phyloP scores from a whole-genome alignment of 2,797 vertebrate genomes.

The Pyrocephalus nanus region DNA sequence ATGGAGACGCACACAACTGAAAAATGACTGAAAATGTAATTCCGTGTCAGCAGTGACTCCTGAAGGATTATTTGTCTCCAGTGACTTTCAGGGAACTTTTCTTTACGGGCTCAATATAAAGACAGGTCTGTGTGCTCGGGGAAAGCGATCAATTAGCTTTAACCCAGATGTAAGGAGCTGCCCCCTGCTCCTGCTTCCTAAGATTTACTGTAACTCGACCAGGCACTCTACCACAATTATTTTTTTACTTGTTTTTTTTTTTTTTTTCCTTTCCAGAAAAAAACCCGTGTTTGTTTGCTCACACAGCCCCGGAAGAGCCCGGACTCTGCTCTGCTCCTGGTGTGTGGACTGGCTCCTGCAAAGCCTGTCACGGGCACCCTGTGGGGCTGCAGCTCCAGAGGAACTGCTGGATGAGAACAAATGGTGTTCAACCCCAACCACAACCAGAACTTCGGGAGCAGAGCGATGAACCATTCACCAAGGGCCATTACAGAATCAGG shows the following conservation, averaged over 20 bases:
- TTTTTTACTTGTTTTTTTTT: neutral
- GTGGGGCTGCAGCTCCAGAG: neutral
- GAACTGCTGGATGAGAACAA: neutral
- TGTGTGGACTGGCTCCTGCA: neutral
- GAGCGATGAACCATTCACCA: neutral
- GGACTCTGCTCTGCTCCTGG: neutral
- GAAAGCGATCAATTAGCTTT: slow-evolving; percentile 34
- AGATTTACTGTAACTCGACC: slow-evolving; percentile 43
- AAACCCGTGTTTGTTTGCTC: neutral
- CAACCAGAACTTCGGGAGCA: neutral
- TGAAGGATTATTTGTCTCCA: slow-evolving; percentile 61
- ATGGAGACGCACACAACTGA: slow-evolving; percentile 56
- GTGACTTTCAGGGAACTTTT: slow-evolving; percentile 60
- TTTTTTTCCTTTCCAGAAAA: neutral
- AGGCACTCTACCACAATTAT: neutral
- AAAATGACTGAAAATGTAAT: slow-evolving; percentile 70
- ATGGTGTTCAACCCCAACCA: neutral
- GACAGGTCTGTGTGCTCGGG: slow-evolving; percentile 28
- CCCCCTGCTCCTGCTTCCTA: slow-evolving; percentile 12
- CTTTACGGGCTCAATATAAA: slow-evolving; percentile 44
- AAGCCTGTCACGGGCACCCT: fast-evolving
- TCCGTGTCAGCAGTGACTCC: slow-evolving; percentile 59
- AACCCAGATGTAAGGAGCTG: slow-evolving; percentile 33
- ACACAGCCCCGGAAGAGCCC: neutral
- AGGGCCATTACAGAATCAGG: fast-evolving